Evolutionary conservation across 1,140 invertebrate species (phyloP), one percentile per base, ranked within the genome.

Genomic region (Dendrolimus kikuchii): DNA sequence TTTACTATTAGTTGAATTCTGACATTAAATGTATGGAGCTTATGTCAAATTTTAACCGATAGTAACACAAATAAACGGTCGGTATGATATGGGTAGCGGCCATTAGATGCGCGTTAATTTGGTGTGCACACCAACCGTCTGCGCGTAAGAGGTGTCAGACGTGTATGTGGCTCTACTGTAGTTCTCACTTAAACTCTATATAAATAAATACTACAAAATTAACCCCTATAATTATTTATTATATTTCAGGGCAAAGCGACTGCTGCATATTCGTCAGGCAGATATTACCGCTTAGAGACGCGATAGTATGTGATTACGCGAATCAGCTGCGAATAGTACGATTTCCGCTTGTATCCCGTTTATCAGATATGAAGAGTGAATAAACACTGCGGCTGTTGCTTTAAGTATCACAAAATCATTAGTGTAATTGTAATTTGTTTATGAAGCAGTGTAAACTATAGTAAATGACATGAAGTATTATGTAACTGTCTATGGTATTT

Each of bases 241-340:
- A 46, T 46, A 36, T 78, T 83, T 2, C 74, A 87, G 87, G 94
- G n/a, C 90, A 92, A 65, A 90, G 89, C 58, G 93, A 94, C 73
- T 91, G 91, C 50, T 92, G 92, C 74, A 91, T 95, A 39, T 95
- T 95, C 80, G 92, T 97, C 10, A 91, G 94, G 57, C 92, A 96
- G 81, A 91, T 97, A 71, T 79, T 94, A 50, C 89, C 92, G 8
- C 79, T 96, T 44, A 91, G 92, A 40, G 94, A 95, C 75, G 92
- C 90, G 6, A 92, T 97, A 45, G 92, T 98, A 7, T 98, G 96
- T 86, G 97, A 98, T 76, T 98, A 96, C 78, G 96, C 95, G n/a
- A 93, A 93, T 64, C 93, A 97, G 68, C 89, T 98, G 45, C 90
- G 96, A 52, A 93, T 98, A 46, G 93, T 98, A 38, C 92, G 95